Base-by-base conservation (phyloP, 64 coral and sea anemone genomes). In the Pocillopora verrucosa region DNA sequence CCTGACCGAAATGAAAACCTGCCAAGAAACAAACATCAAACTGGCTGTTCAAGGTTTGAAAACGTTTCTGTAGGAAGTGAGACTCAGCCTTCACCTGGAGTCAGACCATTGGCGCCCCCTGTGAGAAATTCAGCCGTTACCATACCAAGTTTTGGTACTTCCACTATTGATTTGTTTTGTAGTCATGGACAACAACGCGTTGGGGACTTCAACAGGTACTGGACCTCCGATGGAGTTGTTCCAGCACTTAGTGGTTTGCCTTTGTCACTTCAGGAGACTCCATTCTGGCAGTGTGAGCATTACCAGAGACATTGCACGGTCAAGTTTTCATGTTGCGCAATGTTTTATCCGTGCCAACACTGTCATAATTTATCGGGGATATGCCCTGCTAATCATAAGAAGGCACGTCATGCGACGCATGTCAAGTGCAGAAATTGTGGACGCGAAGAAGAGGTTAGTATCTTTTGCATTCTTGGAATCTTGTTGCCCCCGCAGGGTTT, bases 321-420 rank as follows among this genome's bases (percentile, higher is more conserved):
- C 45, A 78, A 74, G 34, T 94, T 94, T 61, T 65, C 82, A 34
- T 94, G 93, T 59, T 94, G 93, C 72, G 36, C 74, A 20, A 15
- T 78, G 9, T 94, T 94, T 61, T 94, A 80, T 51, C 72, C 75
- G 1, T 94, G 93, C 76, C 93, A 94, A 87, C 93, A 89, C n/a
- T 94, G 93, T 75, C 93, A 94, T 26, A 94, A 94, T 73, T 25
- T 35, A 34, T 80, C 84, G 3, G 85, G 65, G 24, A 22, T 25
- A 1, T 94, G 93, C n/a, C 13, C 65, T 2, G 30, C 69, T 56
- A 61, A 80, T 20, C 59, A 91, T 19, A 60, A 35, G 59, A 84
- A 86, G 38, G 88, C 92, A 38, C 51, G 65, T 3, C 59, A 94
- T 20, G 80, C 80, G 65, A 94, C 80, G 9, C 80, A 89, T 63